Conservation (phyloP, 2,113 vertebrate species). For the Patagioenas fasciata region DNA sequence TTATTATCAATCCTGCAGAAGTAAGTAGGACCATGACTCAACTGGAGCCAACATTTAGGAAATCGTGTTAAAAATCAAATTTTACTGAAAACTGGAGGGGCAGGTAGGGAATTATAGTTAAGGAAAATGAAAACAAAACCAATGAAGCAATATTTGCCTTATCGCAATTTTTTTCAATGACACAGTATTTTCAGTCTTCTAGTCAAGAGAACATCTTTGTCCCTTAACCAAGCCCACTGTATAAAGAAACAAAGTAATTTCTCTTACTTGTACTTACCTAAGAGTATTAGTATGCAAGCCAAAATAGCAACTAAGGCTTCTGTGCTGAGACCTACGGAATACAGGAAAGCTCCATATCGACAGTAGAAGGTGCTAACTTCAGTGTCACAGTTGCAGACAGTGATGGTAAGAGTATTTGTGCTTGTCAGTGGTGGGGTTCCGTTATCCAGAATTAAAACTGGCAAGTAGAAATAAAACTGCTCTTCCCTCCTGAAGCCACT, state of each 20-base stretch:
- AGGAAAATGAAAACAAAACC: not conserved
- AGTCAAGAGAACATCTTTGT: not conserved
- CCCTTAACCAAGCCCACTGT: not conserved
- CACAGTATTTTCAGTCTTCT: not conserved
- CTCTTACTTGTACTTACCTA: slow-evolving; percentile 76
- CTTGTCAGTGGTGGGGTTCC: slow-evolving; percentile 85
- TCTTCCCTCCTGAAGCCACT: slow-evolving; percentile 83
- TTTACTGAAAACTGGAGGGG: not conserved
- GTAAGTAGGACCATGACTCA: not conserved
- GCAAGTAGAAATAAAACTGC: slow-evolving; percentile 78
- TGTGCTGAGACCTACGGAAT: slow-evolving; percentile 80
- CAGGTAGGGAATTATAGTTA: not conserved
- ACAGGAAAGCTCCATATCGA: slow-evolving; percentile 73
- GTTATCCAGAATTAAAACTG: slow-evolving; percentile 86
- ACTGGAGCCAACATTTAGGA: not conserved
- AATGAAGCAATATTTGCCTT: not conserved
- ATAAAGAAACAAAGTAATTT: not conserved
- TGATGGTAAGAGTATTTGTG: slow-evolving; percentile 87
- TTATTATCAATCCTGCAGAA: not conserved
- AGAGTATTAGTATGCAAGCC: slow-evolving; percentile 77
- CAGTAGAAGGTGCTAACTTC: slow-evolving; percentile 73
- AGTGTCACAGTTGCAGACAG: slow-evolving; percentile 84
- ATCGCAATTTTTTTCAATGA: not conserved
- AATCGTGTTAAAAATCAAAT: not conserved
- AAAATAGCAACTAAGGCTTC: slow-evolving; percentile 80